Percentiles rank a stretch among this genome's conserved stretches.
Evolutionary conservation across 2,888 invertebrate genomes (phyloP).

Genomic region (Lasius fuliginosus): DNA sequence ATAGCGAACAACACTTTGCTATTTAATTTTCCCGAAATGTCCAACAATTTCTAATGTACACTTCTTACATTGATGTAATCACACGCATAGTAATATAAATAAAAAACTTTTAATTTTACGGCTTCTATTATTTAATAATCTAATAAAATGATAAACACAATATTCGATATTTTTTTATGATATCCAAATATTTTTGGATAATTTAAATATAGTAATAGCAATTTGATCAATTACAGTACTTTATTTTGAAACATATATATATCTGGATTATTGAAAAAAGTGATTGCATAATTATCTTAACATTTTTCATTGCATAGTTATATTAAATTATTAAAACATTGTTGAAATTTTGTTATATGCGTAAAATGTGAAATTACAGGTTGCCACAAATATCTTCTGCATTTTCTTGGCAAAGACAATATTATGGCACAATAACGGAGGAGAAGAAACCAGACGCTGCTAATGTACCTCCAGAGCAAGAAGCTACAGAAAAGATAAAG

Average conservation of each 20-base stretch:
- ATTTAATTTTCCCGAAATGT: neutral
- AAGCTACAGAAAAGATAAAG: conserved; percentile 87
- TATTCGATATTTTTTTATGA: neutral
- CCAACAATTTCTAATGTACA: neutral
- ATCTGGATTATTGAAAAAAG: neutral
- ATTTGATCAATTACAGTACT: neutral
- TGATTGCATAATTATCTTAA: neutral
- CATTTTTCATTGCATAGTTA: neutral
- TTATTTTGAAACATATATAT: neutral
- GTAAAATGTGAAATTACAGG: conserved; percentile 53
- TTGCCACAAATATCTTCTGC: conserved; percentile 54
- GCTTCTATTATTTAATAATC: neutral
- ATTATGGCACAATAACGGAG: conserved; percentile 84
- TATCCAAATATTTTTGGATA: neutral
- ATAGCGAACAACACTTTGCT: neutral
- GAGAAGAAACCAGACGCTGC: conserved; percentile 86
- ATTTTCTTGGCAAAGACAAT: conserved; percentile 70
- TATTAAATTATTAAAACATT: neutral
- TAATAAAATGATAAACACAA: neutral
- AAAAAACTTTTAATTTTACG: neutral
- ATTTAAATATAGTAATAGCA: neutral
- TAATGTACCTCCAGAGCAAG: conserved; percentile 78
- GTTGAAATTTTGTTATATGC: neutral
- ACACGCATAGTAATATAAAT: neutral
- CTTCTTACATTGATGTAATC: neutral